phyloP scores from a whole-genome alignment of 2,113 vertebrate genomes.

The Nothocercus julius region DNA sequence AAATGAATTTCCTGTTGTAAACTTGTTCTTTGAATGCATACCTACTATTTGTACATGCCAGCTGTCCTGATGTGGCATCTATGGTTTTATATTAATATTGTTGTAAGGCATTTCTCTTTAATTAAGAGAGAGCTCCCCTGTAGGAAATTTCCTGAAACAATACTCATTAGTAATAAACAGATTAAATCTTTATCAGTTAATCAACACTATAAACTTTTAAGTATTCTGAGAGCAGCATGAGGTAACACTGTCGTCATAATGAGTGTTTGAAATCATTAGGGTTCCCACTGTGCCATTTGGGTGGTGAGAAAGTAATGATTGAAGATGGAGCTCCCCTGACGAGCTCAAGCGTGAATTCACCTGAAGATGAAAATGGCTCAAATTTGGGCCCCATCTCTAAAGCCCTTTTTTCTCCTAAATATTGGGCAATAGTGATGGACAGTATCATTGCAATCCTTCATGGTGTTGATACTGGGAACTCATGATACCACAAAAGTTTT shows the following conservation, averaged over 20 bases:
- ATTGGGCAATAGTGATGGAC: background rate
- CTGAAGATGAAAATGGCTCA: slow-evolving; percentile 23
- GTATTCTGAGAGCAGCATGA: background rate
- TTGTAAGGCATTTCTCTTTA: slow-evolving; percentile 49
- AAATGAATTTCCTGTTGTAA: background rate
- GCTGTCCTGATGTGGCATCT: slow-evolving; percentile 34
- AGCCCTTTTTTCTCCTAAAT: background rate
- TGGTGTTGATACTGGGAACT: background rate
- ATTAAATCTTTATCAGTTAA: slow-evolving; percentile 64
- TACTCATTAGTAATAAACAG: slow-evolving; percentile 54
- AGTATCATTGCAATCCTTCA: background rate
- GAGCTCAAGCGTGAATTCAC: background rate
- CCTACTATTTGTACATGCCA: background rate
- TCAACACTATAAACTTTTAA: slow-evolving; percentile 61
- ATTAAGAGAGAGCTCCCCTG: slow-evolving; percentile 11
- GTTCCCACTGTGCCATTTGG: background rate
- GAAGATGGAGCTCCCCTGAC: background rate
- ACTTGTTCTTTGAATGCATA: background rate
- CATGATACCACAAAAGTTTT: background rate
- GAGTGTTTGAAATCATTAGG: slow-evolving; percentile 27
- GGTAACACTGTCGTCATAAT: slow-evolving; percentile 33
- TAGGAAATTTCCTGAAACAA: slow-evolving; percentile 51
- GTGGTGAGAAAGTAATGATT: slow-evolving; percentile 54
- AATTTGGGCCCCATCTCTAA: background rate
- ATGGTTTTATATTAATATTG: slow-evolving; percentile 49